A percentile compares a stretch with the other conserved stretches of the same genome.
Evolutionary conservation across 1,140 invertebrate genomes (phyloP).

Genomic region (Aphidius gifuensis): DNA sequence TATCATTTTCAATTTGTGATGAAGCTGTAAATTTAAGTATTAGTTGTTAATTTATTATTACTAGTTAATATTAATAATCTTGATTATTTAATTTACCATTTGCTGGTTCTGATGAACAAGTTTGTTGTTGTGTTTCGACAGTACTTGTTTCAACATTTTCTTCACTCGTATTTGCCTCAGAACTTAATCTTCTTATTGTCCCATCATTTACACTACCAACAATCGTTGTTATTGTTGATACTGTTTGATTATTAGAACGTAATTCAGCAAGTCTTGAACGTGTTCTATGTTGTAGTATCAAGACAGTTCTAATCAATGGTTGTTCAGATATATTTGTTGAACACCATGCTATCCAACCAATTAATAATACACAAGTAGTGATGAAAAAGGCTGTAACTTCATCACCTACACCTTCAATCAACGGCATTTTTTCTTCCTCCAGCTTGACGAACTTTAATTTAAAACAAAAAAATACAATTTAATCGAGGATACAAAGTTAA

Average conservation of each 20-base stretch:
- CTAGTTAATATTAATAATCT: too few species aligned
- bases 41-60: too few species aligned
- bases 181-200: slow-evolving; percentile 14
- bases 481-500: too few species aligned
- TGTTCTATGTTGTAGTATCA: slow-evolving; percentile 53
- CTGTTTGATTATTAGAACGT: slow-evolving; percentile 35
- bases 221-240: neutral
- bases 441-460: slow-evolving; percentile 7
- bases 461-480: neutral
- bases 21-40: too few species aligned
- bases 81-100: slow-evolving; percentile 5
- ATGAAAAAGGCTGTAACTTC: slow-evolving; percentile 74
- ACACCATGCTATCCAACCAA: slow-evolving; percentile 70
- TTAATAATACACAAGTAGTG: slow-evolving; percentile 59
- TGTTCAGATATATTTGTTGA: slow-evolving; percentile 62
- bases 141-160: slow-evolving; percentile 30
- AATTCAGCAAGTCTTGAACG: slow-evolving; percentile 41
- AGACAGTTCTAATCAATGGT: slow-evolving; percentile 54
- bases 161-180: slow-evolving; percentile 30
- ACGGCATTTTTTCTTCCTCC: slow-evolving; percentile 55
- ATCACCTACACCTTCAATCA: slow-evolving; percentile 79
- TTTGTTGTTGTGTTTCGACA: slow-evolving; percentile 29
- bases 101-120: slow-evolving; percentile 31
- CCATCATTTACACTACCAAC: slow-evolving; percentile 6
- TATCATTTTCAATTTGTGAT: too few species aligned